These are phyloP conservation scores for Pteropus rufus DNA, from an alignment of 2,797 vertebrate genomes.

Conservation along the genomic window DNA sequence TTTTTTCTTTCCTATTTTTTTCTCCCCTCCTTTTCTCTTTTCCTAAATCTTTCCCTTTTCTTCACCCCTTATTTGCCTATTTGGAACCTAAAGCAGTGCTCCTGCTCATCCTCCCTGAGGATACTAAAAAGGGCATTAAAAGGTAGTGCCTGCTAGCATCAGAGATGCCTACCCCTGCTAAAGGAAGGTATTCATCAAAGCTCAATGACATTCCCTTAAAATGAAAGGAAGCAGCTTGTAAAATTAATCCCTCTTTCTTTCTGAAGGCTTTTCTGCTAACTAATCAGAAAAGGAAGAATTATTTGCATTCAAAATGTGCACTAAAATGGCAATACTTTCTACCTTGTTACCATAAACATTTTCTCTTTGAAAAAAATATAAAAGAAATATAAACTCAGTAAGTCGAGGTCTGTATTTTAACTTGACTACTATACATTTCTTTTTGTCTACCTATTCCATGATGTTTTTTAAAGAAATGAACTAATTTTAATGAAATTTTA, in stretches of 20 bases:
- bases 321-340: not conserved
- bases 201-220: not conserved
- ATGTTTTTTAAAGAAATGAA: not conserved
- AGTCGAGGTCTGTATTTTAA: not conserved
- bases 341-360: not conserved
- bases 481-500: conserved; percentile 16
- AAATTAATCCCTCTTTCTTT: not conserved
- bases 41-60: not conserved
- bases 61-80: not conserved
- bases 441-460: not conserved
- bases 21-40: not conserved
- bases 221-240: not conserved
- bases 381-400: not conserved
- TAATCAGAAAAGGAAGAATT: not conserved
- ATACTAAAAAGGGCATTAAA: not conserved
- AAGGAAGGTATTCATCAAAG: not conserved
- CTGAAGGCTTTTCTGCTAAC: not conserved
- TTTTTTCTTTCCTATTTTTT: not conserved
- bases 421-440: not conserved
- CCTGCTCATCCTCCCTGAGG: not conserved
- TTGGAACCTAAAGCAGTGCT: not conserved
- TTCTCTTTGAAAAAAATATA: not conserved
- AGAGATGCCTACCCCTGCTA: not conserved
- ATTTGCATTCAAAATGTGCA: not conserved
- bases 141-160: not conserved